Conservation (phyloP, 2,113 vertebrate genomes). For the Chaenogobius annularis region DNA sequence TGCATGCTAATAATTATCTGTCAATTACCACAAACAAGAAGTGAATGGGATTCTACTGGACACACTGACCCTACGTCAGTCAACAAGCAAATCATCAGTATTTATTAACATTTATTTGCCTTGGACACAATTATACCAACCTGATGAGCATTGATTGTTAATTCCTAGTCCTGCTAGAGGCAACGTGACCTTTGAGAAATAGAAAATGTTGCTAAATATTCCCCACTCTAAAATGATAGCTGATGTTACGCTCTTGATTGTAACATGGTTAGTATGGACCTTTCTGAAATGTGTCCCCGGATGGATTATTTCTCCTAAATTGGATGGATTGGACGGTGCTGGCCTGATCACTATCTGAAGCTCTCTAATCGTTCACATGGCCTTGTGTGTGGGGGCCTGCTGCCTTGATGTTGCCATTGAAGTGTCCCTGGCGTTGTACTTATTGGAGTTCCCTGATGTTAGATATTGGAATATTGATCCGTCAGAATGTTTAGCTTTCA, state of each 20-base stretch:
- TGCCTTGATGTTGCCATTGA: constrained; percentile 80
- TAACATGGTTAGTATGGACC: constrained; percentile 76
- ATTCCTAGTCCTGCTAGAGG: constrained; percentile 63
- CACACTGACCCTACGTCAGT: background rate
- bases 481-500: constrained; percentile 79
- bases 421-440: constrained; percentile 80
- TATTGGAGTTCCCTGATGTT: constrained; percentile 81
- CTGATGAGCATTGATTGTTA: constrained; percentile 70
- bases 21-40: constrained; percentile 8
- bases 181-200: constrained; percentile 62
- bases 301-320: constrained; percentile 76
- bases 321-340: constrained; percentile 79
- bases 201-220: constrained; percentile 60
- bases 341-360: constrained; percentile 72
- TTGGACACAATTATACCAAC: constrained; percentile 58
- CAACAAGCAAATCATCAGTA: constrained; percentile 15
- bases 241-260: constrained; percentile 52
- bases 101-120: constrained; percentile 56
- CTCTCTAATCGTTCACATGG: constrained; percentile 66
- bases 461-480: constrained; percentile 82
- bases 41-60: constrained; percentile 6
- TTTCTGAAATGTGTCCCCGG: constrained; percentile 72
- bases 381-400: constrained; percentile 36
- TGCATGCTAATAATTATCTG: constrained; percentile 11
- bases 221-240: constrained; percentile 64